Percentiles rank a stretch among this genome's conserved stretches.
Evolutionary conservation across 35 echinoderm and acorn worm species (phyloP).

Genomic region (Diadema setosum): DNA sequence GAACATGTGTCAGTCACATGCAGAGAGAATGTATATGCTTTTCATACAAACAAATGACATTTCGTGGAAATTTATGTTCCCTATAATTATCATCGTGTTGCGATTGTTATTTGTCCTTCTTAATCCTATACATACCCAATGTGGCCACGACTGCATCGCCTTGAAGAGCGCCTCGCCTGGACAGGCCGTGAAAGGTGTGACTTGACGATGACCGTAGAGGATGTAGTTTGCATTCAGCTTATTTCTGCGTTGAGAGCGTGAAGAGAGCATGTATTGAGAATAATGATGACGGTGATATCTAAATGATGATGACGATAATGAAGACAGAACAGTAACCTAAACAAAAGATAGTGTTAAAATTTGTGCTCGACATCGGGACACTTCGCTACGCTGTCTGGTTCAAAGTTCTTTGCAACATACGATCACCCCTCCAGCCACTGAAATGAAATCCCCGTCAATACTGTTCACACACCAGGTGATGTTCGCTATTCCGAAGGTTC

Average conservation of each 20-base stretch:
- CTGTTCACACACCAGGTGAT: too few species aligned
- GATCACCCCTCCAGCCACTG: too few species aligned
- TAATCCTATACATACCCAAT: constrained; percentile 76
- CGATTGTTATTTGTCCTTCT: not conserved
- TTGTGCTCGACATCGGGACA: too few species aligned
- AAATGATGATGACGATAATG: not conserved
- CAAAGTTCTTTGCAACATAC: too few species aligned
- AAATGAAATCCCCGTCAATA: too few species aligned
- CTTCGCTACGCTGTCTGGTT: too few species aligned
- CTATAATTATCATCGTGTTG: too few species aligned
- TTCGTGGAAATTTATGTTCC: too few species aligned
- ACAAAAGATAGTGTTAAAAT: not conserved
- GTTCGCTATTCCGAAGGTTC: too few species aligned
- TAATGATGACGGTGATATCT: not conserved
- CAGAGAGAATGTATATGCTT: too few species aligned
- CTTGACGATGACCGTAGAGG: constrained; percentile 75
- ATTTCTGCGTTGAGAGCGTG: not conserved
- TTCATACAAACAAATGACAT: too few species aligned
- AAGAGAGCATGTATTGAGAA: not conserved
- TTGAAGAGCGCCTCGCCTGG: constrained; percentile 70
- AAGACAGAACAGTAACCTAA: not conserved
- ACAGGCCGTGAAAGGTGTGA: constrained; percentile 22
- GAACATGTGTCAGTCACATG: too few species aligned
- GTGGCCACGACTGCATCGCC: constrained; percentile 76
- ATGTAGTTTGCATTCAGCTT: constrained; percentile 49